These are phyloP conservation scores for Sinhomidia bicolor DNA, from an alignment of 2,888 invertebrate genomes.

Conservation along the genomic window DNA sequence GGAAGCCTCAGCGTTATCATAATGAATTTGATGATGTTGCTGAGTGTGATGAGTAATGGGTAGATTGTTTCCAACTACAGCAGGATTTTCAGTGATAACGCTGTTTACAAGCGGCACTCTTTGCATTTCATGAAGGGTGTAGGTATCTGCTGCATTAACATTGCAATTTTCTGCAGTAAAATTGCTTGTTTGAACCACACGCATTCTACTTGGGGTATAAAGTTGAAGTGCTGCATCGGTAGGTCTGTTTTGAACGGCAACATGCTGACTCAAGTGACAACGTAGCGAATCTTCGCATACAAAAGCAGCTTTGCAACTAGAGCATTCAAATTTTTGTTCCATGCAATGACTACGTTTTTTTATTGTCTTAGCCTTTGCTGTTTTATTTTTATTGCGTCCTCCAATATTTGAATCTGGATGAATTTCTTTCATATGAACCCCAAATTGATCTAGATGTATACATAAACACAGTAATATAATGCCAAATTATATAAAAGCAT, in stretches of 20 bases:
- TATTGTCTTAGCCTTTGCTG: slow-evolving; percentile 80
- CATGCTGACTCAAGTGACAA: slow-evolving; percentile 82
- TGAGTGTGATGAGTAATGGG: neutral
- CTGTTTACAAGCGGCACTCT: slow-evolving; percentile 42
- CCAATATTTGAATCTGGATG: slow-evolving; percentile 46
- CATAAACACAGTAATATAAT: no score
- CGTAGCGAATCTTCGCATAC: slow-evolving; percentile 82
- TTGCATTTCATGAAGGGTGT: slow-evolving; percentile 43
- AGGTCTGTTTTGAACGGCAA: slow-evolving; percentile 48
- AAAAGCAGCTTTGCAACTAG: slow-evolving; percentile 81
- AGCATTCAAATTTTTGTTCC: slow-evolving; percentile 81
- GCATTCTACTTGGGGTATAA: neutral
- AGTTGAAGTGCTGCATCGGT: slow-evolving; percentile 52
- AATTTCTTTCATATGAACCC: slow-evolving; percentile 62
- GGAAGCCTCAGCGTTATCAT: neutral
- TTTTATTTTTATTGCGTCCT: slow-evolving; percentile 78
- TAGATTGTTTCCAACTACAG: neutral
- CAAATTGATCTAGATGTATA: slow-evolving; percentile 75
- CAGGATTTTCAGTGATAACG: slow-evolving; percentile 67
- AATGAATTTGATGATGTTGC: neutral
- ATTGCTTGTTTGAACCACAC: neutral
- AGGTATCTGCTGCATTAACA: neutral
- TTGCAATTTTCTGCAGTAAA: neutral
- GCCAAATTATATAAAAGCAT: no score
- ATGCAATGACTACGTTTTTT: slow-evolving; percentile 80